Evolutionary conservation across 2,888 invertebrate genomes (phyloP).

Genomic region (Parascotia fuliginaria): DNA sequence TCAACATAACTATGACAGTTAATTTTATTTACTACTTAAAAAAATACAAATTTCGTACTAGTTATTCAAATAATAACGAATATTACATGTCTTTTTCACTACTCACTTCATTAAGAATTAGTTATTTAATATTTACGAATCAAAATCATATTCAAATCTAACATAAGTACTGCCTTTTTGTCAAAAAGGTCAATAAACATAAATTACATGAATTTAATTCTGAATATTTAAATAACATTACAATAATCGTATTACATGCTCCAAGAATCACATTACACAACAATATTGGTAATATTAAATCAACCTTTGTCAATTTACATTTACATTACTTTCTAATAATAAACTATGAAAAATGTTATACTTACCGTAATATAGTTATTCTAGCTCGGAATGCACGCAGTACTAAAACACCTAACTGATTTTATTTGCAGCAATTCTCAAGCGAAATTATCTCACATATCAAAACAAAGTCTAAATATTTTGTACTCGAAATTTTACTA

Average conservation of each 20-base stretch:
- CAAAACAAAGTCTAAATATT: too few species aligned
- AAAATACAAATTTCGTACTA: slow-evolving; percentile 16
- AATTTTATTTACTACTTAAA: slow-evolving; percentile 8
- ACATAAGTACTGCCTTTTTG: background rate
- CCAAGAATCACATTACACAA: background rate
- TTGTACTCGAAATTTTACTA: too few species aligned
- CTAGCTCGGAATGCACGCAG: slow-evolving; percentile 4
- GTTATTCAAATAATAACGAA: slow-evolving; percentile 25
- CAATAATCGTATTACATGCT: slow-evolving; percentile 1
- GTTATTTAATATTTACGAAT: background rate
- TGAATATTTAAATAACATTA: background rate
- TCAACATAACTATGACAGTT: too few species aligned
- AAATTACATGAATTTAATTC: slow-evolving; percentile 5
- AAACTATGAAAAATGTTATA: slow-evolving; percentile 5
- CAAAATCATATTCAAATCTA: background rate
- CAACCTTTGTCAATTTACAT: slow-evolving; percentile 5
- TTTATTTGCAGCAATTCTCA: background rate
- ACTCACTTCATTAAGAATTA: background rate
- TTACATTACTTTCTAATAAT: slow-evolving; percentile 4
- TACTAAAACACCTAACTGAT: background rate
- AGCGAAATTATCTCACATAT: background rate
- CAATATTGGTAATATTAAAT: background rate
- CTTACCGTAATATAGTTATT: slow-evolving; percentile 5
- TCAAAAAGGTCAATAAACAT: slow-evolving; percentile 1
- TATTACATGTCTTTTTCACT: background rate